phyloP scores from a whole-genome alignment of 2,113 vertebrate genomes.

The Corythoichthys haematopterus region DNA sequence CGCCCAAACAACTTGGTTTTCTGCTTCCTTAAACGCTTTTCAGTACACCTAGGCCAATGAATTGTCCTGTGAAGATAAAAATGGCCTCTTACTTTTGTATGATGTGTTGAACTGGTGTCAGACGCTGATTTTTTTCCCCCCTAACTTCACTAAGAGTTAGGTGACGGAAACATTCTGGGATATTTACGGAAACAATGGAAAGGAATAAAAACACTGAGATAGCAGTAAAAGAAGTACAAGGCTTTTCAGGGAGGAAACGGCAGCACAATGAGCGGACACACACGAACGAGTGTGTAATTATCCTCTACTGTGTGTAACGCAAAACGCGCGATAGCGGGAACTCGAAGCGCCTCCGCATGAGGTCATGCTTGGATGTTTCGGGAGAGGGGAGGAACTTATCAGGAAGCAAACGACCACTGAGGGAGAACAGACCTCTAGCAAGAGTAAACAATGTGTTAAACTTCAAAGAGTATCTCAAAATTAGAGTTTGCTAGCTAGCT shows the following conservation, averaged over 20 bases:
- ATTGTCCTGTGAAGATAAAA: not conserved
- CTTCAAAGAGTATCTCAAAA: too few relatives aligned
- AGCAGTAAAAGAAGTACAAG: not conserved
- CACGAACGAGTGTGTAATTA: conserved; percentile 14
- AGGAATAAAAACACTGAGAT: not conserved
- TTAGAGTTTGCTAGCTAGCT: not conserved
- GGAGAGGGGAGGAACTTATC: not conserved
- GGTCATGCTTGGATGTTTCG: conserved; percentile 18
- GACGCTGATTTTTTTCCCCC: too few relatives aligned
- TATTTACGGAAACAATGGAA: not conserved
- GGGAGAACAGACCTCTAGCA: not conserved
- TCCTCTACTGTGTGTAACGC: conserved; percentile 27
- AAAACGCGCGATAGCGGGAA: conserved; percentile 15
- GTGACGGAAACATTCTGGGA: not conserved
- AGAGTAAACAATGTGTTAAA: not conserved
- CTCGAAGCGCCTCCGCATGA: conserved; percentile 24
- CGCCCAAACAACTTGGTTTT: not conserved
- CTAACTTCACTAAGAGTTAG: not conserved
- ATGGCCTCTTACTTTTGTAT: too few relatives aligned
- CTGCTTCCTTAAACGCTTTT: not conserved
- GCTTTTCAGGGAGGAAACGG: conserved; percentile 44
- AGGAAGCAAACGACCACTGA: not conserved
- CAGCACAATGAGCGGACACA: conserved; percentile 18
- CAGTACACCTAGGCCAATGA: not conserved
- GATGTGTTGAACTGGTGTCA: too few relatives aligned